Base-by-base conservation (phyloP, 2,113 vertebrate species). In the Alethe castanea region DNA sequence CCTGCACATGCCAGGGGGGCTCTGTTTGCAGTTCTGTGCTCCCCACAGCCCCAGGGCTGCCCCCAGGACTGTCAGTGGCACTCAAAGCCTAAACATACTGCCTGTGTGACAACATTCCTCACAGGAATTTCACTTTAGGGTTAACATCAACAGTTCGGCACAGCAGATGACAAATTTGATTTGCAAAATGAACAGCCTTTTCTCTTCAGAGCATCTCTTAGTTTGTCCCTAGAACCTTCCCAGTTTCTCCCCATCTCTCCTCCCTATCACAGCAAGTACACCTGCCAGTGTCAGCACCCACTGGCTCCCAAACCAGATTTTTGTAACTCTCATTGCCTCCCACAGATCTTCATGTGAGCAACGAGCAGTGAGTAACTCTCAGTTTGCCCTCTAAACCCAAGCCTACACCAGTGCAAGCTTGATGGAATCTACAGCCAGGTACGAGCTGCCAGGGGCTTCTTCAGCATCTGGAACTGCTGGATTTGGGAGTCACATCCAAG, bases 1-100 rank as follows among this genome's bases (percentile, higher is more conserved):
- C 14, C 11, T 54, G 57, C 35, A 12, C 0, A 0, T 0, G 2
- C n/a, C 59, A 61, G 36, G 38, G 53, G 48, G 19, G 69, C 33
- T 74, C 29, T 91, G 56, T 12, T 76, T 76, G 57, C 61, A 35
- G 66, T 23, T 42, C 64, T 72, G 48, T 9, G 5, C 54, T 48
- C 19, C 38, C 54, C 26, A 25, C 50, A 70, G 64, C 53, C 64
- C 11, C 23, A 64, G 26, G 48, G 61, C 76, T 42, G 18, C 45
- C 87, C 24, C 29, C 48, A 35, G 56, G 19, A 9, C 0, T 23
- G 11, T 61, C 65, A 25, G 54, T 25, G 45, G 9, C 3, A 3
- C 62, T 40, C 44, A 35, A 59, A 71, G 26, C 20, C 64, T 48
- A 14, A 83, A 69, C 3, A 6, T 15, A 9, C 33, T 25, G 44